A percentile compares a stretch with the other conserved stretches of the same genome.
These are phyloP conservation scores for Drosophila basisetae DNA, from an alignment of 2,888 invertebrate genomes.

Conservation along the genomic window DNA sequence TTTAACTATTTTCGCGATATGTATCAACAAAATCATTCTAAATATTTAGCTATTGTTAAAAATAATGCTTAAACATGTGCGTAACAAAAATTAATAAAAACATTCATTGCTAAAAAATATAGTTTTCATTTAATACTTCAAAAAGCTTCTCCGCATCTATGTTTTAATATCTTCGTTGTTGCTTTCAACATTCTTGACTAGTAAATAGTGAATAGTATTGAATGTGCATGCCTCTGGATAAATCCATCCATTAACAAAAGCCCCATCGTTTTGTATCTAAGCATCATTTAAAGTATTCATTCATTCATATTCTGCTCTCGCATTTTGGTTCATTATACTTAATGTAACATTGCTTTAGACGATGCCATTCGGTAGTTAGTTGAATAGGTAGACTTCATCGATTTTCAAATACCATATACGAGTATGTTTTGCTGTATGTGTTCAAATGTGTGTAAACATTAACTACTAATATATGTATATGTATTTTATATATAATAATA, in stretches of 20 bases:
- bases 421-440: constrained; percentile 22
- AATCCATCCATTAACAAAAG: background rate
- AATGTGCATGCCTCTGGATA: constrained; percentile 6
- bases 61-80: constrained; percentile 73
- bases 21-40: constrained; percentile 54
- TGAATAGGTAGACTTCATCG: constrained; percentile 7
- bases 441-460: constrained; percentile 49
- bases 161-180: constrained; percentile 65
- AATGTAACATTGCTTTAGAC: constrained; percentile 72
- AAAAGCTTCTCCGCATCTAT: constrained; percentile 29
- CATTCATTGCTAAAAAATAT: constrained; percentile 44
- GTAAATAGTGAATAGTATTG: constrained; percentile 4
- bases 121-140: constrained; percentile 26
- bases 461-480: constrained; percentile 53
- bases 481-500: constrained; percentile 50
- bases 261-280: background rate
- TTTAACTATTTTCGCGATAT: constrained; percentile 50
- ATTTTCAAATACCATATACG: constrained; percentile 8
- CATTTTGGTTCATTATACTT: constrained; percentile 41
- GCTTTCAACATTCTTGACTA: constrained; percentile 37
- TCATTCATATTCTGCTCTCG: constrained; percentile 19
- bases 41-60: constrained; percentile 65
- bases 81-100: constrained; percentile 62
- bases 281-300: constrained; percentile 21
- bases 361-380: constrained; percentile 17